These are phyloP conservation scores for Arnoldichthys spilopterus DNA, from an alignment of 2,797 vertebrate genomes.

Conservation along the genomic window DNA sequence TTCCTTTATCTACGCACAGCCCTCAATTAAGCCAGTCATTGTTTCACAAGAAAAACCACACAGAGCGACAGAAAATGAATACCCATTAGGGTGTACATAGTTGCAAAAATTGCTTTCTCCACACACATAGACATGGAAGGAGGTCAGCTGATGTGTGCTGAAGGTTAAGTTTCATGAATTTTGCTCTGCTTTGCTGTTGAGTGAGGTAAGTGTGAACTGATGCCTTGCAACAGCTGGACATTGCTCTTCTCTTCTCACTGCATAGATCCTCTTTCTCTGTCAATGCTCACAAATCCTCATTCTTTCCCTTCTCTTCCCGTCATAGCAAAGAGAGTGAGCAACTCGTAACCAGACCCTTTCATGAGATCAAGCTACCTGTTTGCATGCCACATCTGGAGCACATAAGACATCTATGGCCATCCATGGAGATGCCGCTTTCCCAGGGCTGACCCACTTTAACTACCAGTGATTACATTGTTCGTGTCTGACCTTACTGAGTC, in stretches of 20 bases:
- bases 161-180: constrained; percentile 71
- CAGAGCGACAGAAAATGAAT: constrained; percentile 29
- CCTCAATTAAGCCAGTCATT: constrained; percentile 46
- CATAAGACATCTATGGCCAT: constrained; percentile 57
- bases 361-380: constrained; percentile 63
- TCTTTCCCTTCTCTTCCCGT: constrained; percentile 37
- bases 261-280: constrained; percentile 68
- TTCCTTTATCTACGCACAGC: constrained; percentile 51
- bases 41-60: constrained; percentile 37
- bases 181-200: constrained; percentile 63
- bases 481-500: constrained; percentile 17
- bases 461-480: constrained; percentile 22
- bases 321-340: constrained; percentile 42
- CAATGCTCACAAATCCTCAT: constrained; percentile 39
- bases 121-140: constrained; percentile 16
- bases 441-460: constrained; percentile 24
- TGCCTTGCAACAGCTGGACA: constrained; percentile 78
- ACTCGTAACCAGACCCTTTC: constrained; percentile 35
- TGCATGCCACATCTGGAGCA: constrained; percentile 70
- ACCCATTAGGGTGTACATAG: constrained; percentile 16
- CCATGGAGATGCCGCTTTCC: constrained; percentile 24
- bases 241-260: constrained; percentile 65
- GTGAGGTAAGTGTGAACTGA: constrained; percentile 82
- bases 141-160: constrained; percentile 46
- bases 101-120: constrained; percentile 18